These are phyloP conservation scores for Salvator merianae DNA, from an alignment of 2,113 vertebrate genomes.

Conservation along the genomic window DNA sequence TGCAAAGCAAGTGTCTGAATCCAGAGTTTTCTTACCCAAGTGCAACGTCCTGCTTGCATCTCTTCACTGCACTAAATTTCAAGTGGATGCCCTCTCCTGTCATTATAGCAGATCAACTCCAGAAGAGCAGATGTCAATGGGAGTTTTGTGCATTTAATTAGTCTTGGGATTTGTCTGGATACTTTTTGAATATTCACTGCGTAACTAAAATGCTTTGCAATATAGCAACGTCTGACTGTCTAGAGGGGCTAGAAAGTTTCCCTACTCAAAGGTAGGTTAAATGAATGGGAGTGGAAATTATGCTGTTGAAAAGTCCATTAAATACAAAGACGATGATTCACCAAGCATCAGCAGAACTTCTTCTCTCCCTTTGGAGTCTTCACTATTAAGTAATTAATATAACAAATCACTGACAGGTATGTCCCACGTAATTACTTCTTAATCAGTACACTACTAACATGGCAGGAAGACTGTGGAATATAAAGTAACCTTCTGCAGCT, in stretches of 20 bases:
- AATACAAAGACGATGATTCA: background rate
- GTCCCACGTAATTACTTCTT: background rate
- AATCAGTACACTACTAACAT: slow-evolving; percentile 1
- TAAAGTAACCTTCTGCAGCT: background rate
- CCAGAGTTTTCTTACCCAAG: background rate
- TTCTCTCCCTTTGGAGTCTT: slow-evolving; percentile 15
- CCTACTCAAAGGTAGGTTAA: background rate
- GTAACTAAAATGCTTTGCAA: slow-evolving; percentile 27
- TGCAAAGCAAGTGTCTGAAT: no score
- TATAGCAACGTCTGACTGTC: background rate
- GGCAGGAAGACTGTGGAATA: slow-evolving; percentile 2
- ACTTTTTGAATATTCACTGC: slow-evolving; percentile 18
- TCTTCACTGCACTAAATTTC: background rate
- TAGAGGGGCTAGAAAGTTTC: background rate
- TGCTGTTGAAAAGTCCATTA: slow-evolving; percentile 11
- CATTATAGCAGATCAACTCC: background rate
- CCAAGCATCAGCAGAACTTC: slow-evolving; percentile 2
- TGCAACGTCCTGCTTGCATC: background rate
- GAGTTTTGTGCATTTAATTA: slow-evolving; percentile 25
- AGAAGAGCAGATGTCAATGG: slow-evolving; percentile 12
- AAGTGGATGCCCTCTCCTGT: background rate
- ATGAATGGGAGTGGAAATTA: background rate
- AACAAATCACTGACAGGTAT: slow-evolving; percentile 20
- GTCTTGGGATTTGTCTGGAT: slow-evolving; percentile 9
- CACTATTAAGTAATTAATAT: slow-evolving; percentile 13